Evolutionary conservation across 2,888 invertebrate species (phyloP), one percentile per base, ranked within the genome.

Genomic region (Pachydiplax longipennis): DNA sequence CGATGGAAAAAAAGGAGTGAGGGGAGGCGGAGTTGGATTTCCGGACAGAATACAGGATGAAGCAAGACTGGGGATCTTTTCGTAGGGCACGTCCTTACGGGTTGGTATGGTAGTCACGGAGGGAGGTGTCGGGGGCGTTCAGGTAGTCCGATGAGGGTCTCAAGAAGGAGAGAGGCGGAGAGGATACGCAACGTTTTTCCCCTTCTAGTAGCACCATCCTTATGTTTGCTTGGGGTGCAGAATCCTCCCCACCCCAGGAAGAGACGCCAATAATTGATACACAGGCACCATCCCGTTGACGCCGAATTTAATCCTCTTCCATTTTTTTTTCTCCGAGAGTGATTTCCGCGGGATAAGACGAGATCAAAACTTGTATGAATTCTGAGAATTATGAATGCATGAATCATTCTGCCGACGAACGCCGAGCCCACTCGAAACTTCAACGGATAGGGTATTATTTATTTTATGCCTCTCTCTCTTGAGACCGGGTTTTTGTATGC

Each of bases 41-140:
- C 61, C 87, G 87, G 87, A 61, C 87, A 53, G 87, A 87, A 87
- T 87, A 87, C 87, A 65, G 87, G 87, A 87, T 87, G 87, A 87
- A 40, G 37, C 61, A 31, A 12, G 81, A 22, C 81, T 44, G 22
- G 81, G 31, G 61, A 37, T 65, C 87, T 87, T 53, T 53, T 53
- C 53, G 53, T 58, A 22, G 87, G 40, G 61, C 87, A 87, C 87
- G 87, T 87, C 61, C 61, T 87, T 13, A 22, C 37, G 40, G 10
- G 61, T 87, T 87, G 58, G 87, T 87, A 87, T 87, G 61, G 18
- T 18, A 87, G 87, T 87, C 87, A 87, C 87, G 87, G 40, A 87
- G 58, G 87, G 87, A 87, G 83, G 83, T 83, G 83, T 83, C 58
- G 83, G 83, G 58, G 58, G 83, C 83, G 58, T 58, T 83, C 83